phyloP scores from a whole-genome alignment of 92 coral and sea anemone species.

The Umimayanthus chanpuru region DNA sequence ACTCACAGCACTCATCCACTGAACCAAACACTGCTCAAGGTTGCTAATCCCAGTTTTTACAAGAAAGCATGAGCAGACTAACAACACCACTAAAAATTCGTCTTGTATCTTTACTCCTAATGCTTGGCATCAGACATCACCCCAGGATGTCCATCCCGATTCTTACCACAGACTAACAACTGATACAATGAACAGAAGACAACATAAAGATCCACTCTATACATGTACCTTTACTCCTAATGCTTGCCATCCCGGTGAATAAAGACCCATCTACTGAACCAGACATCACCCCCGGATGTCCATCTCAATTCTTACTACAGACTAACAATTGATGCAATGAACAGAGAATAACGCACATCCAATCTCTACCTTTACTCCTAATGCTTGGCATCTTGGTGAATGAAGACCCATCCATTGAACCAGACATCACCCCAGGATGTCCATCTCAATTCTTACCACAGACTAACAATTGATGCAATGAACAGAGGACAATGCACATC shows the following conservation, averaged over 20 bases:
- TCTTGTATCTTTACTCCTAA: slow-evolving; percentile 23
- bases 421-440: slow-evolving; percentile 54
- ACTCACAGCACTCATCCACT: no score
- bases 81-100: not conserved
- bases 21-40: no score
- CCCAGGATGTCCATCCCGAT: slow-evolving; percentile 48
- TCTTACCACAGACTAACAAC: slow-evolving; percentile 42
- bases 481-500: not conserved
- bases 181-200: not conserved
- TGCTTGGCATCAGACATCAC: slow-evolving; percentile 53
- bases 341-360: not conserved
- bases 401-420: slow-evolving; percentile 48
- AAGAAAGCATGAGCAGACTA: no score
- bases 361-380: slow-evolving; percentile 22
- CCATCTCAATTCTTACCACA: slow-evolving; percentile 56
- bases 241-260: slow-evolving; percentile 37
- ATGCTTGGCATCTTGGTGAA: slow-evolving; percentile 39
- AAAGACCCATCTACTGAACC: slow-evolving; percentile 52
- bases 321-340: no score
- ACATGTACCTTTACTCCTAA: slow-evolving; percentile 32
- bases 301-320: slow-evolving; percentile 54
- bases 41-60: no score
- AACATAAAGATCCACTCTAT: not conserved
- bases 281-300: slow-evolving; percentile 52
- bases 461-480: no score